A percentile compares a stretch with the other conserved stretches of the same genome.
Evolutionary conservation across 2,797 vertebrate species (phyloP).

Genomic region (Trichosurus vulpecula): DNA sequence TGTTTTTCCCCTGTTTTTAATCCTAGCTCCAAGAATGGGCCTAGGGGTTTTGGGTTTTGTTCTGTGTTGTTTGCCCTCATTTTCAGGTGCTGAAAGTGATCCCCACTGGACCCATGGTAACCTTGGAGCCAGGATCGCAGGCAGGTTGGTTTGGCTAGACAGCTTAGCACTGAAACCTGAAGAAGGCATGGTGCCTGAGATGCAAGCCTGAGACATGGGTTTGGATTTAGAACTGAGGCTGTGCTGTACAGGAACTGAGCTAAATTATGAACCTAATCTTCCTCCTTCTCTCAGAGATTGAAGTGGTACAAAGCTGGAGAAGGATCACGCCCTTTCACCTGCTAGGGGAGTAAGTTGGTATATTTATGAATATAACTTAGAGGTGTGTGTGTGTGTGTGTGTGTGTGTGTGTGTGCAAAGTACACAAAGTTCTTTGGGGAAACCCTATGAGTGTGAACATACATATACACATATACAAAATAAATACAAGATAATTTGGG

Average conservation of each 20-base stretch:
- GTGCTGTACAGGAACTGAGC: neutral
- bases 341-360: neutral
- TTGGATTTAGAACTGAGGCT: neutral
- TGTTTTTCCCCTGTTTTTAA: no score
- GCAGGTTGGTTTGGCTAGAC: neutral
- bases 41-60: neutral
- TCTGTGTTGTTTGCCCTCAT: neutral
- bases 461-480: neutral
- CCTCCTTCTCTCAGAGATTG: neutral
- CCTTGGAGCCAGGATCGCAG: neutral
- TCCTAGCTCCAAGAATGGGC: neutral
- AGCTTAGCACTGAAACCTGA: neutral
- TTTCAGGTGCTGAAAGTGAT: neutral
- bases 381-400: neutral
- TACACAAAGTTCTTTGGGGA: neutral
- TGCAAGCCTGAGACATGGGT: neutral
- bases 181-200: neutral
- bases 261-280: neutral
- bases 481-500: neutral
- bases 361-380: neutral
- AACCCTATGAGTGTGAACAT: neutral
- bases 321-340: neutral
- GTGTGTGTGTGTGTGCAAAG: neutral
- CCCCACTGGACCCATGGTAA: neutral
- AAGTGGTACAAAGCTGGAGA: neutral